Evolutionary conservation across 92 coral and sea anemone species (phyloP).

Genomic region (Isaurus tuberculatus): DNA sequence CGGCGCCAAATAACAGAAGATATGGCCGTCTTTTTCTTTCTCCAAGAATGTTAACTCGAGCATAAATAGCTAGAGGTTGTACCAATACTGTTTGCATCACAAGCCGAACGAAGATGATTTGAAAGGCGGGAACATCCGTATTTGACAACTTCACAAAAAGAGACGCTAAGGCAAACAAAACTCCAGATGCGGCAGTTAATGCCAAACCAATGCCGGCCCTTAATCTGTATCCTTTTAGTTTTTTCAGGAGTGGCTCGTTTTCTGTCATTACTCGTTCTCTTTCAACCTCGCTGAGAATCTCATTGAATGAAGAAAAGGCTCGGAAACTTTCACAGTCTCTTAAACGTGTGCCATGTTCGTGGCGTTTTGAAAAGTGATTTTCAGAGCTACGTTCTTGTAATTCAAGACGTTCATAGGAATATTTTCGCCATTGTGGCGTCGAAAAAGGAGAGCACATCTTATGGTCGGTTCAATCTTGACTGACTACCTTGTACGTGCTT

Average conservation of each 20-base stretch:
- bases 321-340: slow-evolving; percentile 82
- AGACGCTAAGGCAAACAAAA: slow-evolving; percentile 83
- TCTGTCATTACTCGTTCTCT: slow-evolving; percentile 53
- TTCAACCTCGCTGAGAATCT: slow-evolving; percentile 69
- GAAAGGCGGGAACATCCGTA: slow-evolving; percentile 80
- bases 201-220: slow-evolving; percentile 68
- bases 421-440: slow-evolving; percentile 73
- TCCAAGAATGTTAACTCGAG: slow-evolving; percentile 71
- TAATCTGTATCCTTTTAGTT: slow-evolving; percentile 38
- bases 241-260: slow-evolving; percentile 50
- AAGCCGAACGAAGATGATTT: slow-evolving; percentile 81
- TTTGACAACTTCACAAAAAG: slow-evolving; percentile 86
- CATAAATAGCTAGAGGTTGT: slow-evolving; percentile 77
- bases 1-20: slow-evolving; percentile 71
- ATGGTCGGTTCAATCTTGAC: background rate
- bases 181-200: slow-evolving; percentile 74
- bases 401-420: slow-evolving; percentile 19
- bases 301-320: slow-evolving; percentile 66
- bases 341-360: slow-evolving; percentile 26
- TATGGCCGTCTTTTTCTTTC: slow-evolving; percentile 70
- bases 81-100: slow-evolving; percentile 71
- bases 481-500: background rate
- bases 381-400: background rate
- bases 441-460: slow-evolving; percentile 84
- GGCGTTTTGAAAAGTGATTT: slow-evolving; percentile 28